These are phyloP conservation scores for Acanthisitta chloris DNA, from an alignment of 2,113 vertebrate species.

Conservation along the genomic window DNA sequence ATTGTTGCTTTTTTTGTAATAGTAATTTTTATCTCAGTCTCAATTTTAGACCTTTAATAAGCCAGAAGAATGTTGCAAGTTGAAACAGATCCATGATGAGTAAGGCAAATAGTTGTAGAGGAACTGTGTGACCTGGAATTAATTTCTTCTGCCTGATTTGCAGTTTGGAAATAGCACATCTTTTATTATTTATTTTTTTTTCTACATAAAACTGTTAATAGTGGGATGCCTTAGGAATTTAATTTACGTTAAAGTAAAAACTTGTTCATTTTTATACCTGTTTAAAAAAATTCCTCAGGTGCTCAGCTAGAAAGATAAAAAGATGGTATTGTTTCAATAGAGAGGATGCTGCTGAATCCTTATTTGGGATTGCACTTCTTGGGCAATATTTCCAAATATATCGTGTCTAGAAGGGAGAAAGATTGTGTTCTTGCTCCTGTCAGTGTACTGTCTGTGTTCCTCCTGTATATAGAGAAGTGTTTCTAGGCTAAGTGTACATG, in stretches of 20 bases:
- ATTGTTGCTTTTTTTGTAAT: neutral
- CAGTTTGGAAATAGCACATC: neutral
- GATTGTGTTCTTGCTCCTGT: neutral
- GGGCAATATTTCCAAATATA: neutral
- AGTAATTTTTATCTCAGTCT: neutral
- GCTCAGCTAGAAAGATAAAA: neutral
- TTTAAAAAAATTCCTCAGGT: neutral
- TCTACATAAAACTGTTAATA: neutral
- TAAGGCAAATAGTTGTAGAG: neutral
- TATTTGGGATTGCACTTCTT: neutral
- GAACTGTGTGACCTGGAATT: neutral
- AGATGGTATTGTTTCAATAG: neutral
- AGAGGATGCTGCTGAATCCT: neutral
- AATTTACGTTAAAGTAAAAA: neutral
- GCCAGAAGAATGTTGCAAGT: neutral
- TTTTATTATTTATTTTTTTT: neutral
- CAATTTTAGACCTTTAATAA: slow-evolving; percentile 18
- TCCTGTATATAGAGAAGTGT: neutral
- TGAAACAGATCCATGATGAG: neutral
- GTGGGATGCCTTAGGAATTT: neutral
- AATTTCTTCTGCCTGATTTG: neutral
- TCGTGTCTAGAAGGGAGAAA: neutral
- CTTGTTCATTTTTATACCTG: neutral
- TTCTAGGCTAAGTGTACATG: neutral
- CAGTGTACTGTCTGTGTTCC: neutral